Percentiles rank a stretch among this genome's conserved stretches.
phyloP scores from a whole-genome alignment of 2,797 vertebrate species.

The Chelidonichthys spinosus region DNA sequence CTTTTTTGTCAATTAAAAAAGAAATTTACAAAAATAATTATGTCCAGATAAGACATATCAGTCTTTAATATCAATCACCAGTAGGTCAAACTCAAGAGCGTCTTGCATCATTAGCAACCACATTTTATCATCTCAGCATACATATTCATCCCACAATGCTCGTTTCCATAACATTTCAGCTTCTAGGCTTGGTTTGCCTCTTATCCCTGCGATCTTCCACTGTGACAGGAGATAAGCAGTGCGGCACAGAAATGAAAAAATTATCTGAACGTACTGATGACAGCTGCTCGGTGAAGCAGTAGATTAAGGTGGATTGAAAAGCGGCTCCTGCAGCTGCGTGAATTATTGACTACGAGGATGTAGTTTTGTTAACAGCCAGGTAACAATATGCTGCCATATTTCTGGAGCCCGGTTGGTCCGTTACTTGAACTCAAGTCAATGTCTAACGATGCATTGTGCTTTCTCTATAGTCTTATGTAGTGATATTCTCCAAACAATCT shows the following conservation, averaged over 20 bases:
- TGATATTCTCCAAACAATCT: not conserved
- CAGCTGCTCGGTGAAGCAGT: conserved; percentile 15
- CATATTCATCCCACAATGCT: conserved; percentile 1
- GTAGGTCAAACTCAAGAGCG: not conserved
- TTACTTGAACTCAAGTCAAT: not conserved
- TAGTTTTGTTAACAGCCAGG: not conserved
- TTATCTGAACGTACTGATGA: conserved; percentile 1
- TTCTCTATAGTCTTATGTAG: too few species aligned
- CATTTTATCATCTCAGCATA: not conserved
- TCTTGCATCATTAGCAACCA: not conserved
- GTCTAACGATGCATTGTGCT: not conserved
- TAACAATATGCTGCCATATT: not conserved
- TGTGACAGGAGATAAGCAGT: conserved; percentile 19
- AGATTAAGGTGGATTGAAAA: conserved; percentile 40
- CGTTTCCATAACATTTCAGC: not conserved
- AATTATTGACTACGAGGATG: conserved; percentile 27
- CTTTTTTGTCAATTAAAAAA: not conserved
- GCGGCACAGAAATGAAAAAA: not conserved
- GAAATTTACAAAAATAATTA: not conserved
- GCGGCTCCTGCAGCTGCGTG: conserved; percentile 10
- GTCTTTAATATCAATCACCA: not conserved
- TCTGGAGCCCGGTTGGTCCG: not conserved
- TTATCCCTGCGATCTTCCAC: conserved; percentile 22
- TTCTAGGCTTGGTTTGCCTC: not conserved
- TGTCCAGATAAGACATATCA: not conserved